A percentile compares a stretch with the other conserved stretches of the same genome.
Conservation (phyloP, 2,113 vertebrate species). For the Pelobates fuscus region DNA sequence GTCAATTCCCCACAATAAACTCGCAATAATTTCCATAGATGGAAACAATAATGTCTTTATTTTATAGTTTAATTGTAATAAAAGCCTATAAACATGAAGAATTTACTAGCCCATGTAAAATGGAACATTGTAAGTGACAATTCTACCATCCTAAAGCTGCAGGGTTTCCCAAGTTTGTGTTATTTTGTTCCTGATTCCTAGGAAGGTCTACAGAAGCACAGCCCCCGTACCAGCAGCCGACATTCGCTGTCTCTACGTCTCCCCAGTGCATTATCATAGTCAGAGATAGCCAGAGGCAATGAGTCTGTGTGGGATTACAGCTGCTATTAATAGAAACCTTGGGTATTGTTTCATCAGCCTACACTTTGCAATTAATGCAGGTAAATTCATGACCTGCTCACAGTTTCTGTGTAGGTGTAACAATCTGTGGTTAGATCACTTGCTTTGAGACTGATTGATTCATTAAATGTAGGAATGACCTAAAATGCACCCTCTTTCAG, state of each 20-base stretch:
- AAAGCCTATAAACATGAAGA: too few relatives aligned
- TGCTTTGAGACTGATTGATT: background rate
- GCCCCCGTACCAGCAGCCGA: too few relatives aligned
- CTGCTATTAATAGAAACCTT: constrained; percentile 25
- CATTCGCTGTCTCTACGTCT: background rate
- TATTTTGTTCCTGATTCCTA: too few relatives aligned
- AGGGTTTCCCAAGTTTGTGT: too few relatives aligned
- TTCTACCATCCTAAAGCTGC: too few relatives aligned
- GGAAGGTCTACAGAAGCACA: too few relatives aligned
- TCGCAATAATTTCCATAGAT: too few relatives aligned
- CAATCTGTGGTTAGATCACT: background rate
- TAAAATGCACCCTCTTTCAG: constrained; percentile 3
- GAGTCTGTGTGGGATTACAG: background rate
- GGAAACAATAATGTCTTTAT: too few relatives aligned
- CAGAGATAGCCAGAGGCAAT: background rate
- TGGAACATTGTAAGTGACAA: too few relatives aligned
- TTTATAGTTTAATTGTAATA: too few relatives aligned
- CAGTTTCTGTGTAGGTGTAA: background rate
- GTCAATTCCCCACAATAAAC: too few relatives aligned
- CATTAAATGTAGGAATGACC: constrained; percentile 14
- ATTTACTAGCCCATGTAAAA: too few relatives aligned
- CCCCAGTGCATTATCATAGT: background rate
- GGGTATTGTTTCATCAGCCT: constrained; percentile 3
- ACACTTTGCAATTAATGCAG: background rate
- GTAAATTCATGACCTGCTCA: background rate